Conservation (phyloP, 2,797 vertebrate species). For the Gadopsis marmoratus region DNA sequence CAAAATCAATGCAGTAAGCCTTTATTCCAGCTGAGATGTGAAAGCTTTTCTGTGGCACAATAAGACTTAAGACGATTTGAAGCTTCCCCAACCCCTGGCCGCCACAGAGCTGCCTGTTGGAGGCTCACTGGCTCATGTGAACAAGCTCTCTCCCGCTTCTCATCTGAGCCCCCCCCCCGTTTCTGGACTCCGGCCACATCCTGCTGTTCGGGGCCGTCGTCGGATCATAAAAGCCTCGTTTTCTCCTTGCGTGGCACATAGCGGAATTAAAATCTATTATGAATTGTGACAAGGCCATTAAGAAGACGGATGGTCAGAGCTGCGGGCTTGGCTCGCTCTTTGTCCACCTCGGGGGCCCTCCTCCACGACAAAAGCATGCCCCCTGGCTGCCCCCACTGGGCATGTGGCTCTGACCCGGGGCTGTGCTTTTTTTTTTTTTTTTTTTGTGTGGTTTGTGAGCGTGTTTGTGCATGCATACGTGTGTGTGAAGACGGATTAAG, state of each 20-base stretch:
- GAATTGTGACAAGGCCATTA: constrained; percentile 80
- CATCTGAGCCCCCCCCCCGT: not conserved
- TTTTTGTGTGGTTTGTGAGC: too few species aligned
- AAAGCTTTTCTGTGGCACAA: not conserved
- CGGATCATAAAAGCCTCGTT: constrained; percentile 48
- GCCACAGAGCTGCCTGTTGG: constrained; percentile 6
- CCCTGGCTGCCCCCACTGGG: constrained; percentile 56
- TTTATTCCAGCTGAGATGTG: not conserved
- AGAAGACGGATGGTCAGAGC: constrained; percentile 73
- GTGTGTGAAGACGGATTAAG: constrained; percentile 24
- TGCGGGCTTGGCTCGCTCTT: constrained; percentile 58
- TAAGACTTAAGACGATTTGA: not conserved
- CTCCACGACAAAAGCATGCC: constrained; percentile 53
- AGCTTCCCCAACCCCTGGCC: not conserved
- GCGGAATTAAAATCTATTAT: constrained; percentile 82
- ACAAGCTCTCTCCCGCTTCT: constrained; percentile 10
- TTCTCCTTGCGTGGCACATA: constrained; percentile 51
- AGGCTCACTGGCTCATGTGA: constrained; percentile 20
- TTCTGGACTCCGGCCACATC: constrained; percentile 57
- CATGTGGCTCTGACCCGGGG: constrained; percentile 47
- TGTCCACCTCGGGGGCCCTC: constrained; percentile 59
- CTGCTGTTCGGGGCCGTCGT: constrained; percentile 20
- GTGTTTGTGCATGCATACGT: constrained; percentile 7
- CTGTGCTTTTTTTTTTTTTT: not conserved
- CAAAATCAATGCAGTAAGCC: not conserved